A percentile compares a stretch with the other conserved stretches of the same genome.
These are phyloP conservation scores for Crotophaga sulcirostris DNA, from an alignment of 2,113 vertebrate species.

Conservation along the genomic window DNA sequence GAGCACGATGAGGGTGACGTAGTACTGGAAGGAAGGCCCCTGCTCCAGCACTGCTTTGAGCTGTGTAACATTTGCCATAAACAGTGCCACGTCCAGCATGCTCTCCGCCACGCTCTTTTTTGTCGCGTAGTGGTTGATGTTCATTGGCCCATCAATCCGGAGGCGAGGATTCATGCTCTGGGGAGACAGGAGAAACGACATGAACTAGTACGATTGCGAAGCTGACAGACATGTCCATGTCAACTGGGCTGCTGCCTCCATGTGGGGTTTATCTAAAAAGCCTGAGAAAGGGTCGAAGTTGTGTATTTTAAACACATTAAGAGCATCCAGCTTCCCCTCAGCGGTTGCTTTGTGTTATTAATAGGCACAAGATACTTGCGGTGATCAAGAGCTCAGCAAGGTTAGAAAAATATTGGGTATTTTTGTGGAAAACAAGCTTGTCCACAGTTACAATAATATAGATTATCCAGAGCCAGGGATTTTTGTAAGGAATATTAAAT, in stretches of 20 bases:
- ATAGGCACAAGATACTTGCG: not conserved
- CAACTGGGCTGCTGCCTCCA: rapidly evolving
- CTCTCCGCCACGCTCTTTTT: slow-evolving; percentile 91
- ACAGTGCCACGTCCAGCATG: slow-evolving; percentile 89
- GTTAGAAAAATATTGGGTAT: not conserved
- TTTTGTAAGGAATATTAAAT: slow-evolving; percentile 49
- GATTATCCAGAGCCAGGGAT: not conserved
- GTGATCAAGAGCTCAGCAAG: not conserved
- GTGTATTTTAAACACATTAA: rapidly evolving
- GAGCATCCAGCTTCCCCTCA: not conserved
- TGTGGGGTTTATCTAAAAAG: not conserved
- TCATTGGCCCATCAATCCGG: slow-evolving; percentile 63
- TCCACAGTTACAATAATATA: not conserved
- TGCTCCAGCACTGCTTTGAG: slow-evolving; percentile 89
- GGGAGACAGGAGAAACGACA: not conserved
- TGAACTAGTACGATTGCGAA: not conserved
- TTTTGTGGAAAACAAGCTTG: slow-evolving; percentile 4
- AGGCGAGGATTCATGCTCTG: slow-evolving; percentile 26
- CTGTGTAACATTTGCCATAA: slow-evolving; percentile 88
- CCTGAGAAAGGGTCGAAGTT: not conserved
- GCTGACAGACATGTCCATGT: rapidly evolving
- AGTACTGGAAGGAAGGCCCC: slow-evolving; percentile 83
- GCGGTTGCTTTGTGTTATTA: rapidly evolving
- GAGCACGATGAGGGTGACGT: slow-evolving; percentile 80
- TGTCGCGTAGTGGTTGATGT: slow-evolving; percentile 90